Evolutionary conservation across 2,797 vertebrate genomes (phyloP), one percentile per base, ranked within the genome.

Genomic region (Chromis chromis): DNA sequence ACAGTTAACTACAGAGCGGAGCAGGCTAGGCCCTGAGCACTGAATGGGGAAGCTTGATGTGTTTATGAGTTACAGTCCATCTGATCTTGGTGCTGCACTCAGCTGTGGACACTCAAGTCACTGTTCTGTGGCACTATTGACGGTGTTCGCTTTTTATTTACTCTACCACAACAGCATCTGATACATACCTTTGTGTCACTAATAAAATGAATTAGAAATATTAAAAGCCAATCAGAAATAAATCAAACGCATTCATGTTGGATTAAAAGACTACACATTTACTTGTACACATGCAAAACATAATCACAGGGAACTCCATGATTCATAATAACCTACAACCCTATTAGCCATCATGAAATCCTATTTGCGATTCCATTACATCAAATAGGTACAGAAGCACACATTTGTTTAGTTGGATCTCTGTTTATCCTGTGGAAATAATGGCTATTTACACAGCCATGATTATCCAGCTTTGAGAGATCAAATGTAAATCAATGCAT

Each of bases 391-490:
- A 88, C 79, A 89, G 84, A 90, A 44, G 78, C 77, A 75, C 72
- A 81, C 74, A 80, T 91, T 91, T 91, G 88, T 89, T 92, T 90
- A 90, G 87, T 67, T 78, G 75, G 80, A 87, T 92, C 78, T 74
- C 65, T 91, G 91, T 91, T 88, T 92, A 89, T 91, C 87, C 83
- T 76, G 79, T 73, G 86, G 93, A 96, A 95, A 96, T 94, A 95
- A 95, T 93, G 85, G 80, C 92, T 95, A 95, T 96, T 96, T 96
- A 94, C 95, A 94, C 94, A 76, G 78, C 92, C 92, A 92, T 96
- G 95, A 96, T 96, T 97, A 96, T 94, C 84, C 94, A 93, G 93
- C 90, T 91, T 95, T 94, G 93, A 95, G 94, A 94, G 94, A 94
- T 95, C 92, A 91, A 94, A 96, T 95, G 94, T 93, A 96, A 96